Evolutionary conservation across 2,888 invertebrate species (phyloP).

Genomic region (Sphaerophoria taeniata): DNA sequence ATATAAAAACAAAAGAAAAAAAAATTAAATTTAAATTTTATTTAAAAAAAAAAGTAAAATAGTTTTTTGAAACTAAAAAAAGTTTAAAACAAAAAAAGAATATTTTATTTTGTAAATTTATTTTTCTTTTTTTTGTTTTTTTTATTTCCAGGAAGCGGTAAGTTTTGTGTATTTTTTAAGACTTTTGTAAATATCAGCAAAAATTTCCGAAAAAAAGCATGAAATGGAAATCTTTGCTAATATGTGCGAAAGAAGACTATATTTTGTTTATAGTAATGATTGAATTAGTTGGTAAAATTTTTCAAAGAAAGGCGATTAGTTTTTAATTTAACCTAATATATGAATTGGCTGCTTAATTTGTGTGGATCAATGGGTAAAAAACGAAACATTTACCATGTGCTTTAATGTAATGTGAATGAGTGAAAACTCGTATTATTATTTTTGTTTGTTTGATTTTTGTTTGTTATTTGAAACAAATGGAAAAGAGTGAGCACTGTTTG

Average conservation of each 20-base stretch:
- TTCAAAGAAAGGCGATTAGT: constrained; percentile 58
- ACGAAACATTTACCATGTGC: not conserved
- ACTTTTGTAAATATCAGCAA: constrained; percentile 44
- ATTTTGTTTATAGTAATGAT: constrained; percentile 8
- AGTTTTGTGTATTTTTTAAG: constrained; percentile 77
- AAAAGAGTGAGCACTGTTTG: not conserved
- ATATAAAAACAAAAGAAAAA: constrained; percentile 50
- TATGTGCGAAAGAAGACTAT: not conserved
- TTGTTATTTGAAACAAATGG: constrained; percentile 29
- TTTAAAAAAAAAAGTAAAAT: constrained; percentile 20
- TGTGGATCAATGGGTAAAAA: constrained; percentile 38
- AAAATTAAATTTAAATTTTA: constrained; percentile 34
- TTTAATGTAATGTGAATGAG: not conserved
- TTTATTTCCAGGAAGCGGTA: constrained; percentile 84
- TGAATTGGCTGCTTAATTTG: constrained; percentile 41
- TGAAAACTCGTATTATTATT: no score
- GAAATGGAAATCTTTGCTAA: constrained; percentile 53
- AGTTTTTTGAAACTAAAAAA: constrained; percentile 11
- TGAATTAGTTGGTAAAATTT: constrained; percentile 32
- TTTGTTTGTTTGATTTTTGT: not conserved
- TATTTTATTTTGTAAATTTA: constrained; percentile 75
- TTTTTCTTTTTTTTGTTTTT: constrained; percentile 78
- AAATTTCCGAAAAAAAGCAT: constrained; percentile 45
- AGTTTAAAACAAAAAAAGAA: constrained; percentile 53
- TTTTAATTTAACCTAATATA: constrained; percentile 4